Conservation (phyloP, 2,888 invertebrate species). For the Callosobruchus maculatus region DNA sequence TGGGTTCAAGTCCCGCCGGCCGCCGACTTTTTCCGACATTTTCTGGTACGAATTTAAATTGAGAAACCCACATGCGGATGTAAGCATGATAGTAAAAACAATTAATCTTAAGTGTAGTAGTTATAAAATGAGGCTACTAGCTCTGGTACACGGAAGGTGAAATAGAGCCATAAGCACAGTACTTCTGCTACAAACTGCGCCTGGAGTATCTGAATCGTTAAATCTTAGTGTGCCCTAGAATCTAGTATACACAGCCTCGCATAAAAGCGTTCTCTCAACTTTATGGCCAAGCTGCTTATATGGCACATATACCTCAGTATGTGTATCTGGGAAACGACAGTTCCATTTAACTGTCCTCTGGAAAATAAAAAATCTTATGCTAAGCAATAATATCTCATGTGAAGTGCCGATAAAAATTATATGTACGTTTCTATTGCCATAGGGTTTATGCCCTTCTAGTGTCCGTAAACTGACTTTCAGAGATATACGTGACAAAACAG, state of each 20-base stretch:
- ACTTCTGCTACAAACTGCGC: no score
- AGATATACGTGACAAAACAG: not conserved
- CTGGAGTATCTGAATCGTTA: not conserved
- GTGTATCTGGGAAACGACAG: not conserved
- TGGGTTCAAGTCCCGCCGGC: no score
- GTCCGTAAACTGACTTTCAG: not conserved
- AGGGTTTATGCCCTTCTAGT: not conserved
- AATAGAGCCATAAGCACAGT: no score
- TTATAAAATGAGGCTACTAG: no score
- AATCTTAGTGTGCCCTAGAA: not conserved
- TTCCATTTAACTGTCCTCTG: not conserved
- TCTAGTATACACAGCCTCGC: not conserved
- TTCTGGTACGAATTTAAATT: no score
- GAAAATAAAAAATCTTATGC: not conserved
- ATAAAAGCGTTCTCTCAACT: not conserved
- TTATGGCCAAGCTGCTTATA: not conserved
- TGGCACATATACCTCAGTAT: not conserved
- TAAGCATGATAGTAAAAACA: no score
- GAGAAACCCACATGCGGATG: no score
- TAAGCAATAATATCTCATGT: not conserved
- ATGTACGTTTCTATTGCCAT: not conserved
- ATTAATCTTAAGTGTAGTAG: no score
- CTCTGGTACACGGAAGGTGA: no score
- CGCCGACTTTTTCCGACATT: no score
- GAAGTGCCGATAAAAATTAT: not conserved